Evolutionary conservation across 1,140 invertebrate genomes (phyloP).

Genomic region (Drosophila suzukii): DNA sequence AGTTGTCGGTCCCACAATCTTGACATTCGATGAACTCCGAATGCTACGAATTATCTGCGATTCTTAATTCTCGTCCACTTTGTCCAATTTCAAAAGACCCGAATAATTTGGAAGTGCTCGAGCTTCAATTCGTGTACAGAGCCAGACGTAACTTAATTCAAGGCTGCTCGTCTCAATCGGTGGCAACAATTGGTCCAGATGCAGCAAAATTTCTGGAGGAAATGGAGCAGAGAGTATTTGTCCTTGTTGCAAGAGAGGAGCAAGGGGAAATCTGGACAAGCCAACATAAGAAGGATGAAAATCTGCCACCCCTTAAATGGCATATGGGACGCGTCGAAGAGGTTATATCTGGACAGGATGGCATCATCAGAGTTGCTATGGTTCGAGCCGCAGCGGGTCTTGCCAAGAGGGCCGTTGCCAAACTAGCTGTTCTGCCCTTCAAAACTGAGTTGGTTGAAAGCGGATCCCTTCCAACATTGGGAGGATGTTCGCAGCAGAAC

Average conservation of each 20-base stretch:
- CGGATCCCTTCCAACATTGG: too few species aligned
- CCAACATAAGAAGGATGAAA: conserved; percentile 1
- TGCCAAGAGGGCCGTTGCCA: neutral
- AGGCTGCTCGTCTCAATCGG: neutral
- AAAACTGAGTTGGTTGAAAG: too few species aligned
- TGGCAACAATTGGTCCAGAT: neutral
- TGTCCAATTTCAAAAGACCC: conserved; percentile 1
- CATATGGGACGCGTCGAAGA: neutral
- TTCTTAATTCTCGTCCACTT: neutral
- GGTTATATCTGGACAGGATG: neutral
- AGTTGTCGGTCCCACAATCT: too few species aligned
- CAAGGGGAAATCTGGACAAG: neutral
- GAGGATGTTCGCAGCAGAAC: too few species aligned
- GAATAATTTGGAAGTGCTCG: neutral
- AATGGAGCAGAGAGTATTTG: neutral
- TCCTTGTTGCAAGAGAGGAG: conserved; percentile 4
- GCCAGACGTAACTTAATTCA: neutral
- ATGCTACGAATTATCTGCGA: neutral
- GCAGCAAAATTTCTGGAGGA: neutral
- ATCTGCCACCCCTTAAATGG: neutral
- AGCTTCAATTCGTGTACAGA: neutral
- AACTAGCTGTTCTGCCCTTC: neutral
- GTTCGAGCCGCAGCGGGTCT: neutral
- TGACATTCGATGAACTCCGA: neutral
- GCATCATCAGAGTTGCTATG: neutral